A percentile compares a stretch with the other conserved stretches of the same genome.
Conservation (phyloP, 1,140 invertebrate genomes). For the Procambarus clarkii region DNA sequence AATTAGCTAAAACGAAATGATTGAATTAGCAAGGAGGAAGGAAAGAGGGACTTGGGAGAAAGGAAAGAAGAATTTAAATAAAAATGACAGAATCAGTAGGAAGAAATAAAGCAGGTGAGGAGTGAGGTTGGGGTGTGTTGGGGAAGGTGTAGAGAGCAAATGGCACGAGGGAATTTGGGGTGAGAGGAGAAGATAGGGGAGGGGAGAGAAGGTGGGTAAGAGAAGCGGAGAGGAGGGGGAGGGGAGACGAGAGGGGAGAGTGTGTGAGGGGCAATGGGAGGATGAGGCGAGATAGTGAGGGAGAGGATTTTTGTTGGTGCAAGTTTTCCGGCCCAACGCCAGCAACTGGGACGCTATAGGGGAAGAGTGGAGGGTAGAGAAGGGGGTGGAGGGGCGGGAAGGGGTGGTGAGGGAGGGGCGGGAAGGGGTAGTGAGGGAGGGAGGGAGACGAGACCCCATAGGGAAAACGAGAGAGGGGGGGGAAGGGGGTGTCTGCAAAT, state of each 20-base stretch:
- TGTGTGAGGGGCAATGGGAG: background rate
- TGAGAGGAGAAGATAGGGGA: background rate
- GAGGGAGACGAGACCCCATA: no score
- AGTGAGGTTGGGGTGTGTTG: background rate
- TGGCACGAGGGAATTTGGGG: background rate
- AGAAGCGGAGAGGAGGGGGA: background rate
- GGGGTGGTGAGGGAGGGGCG: no score
- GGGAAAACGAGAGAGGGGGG: slow-evolving; percentile 1
- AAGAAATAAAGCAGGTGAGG: background rate
- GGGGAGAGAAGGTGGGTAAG: background rate
- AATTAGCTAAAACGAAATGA: no score
- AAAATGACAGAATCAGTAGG: background rate
- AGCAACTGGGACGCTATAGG: background rate
- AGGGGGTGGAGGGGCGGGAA: no score
- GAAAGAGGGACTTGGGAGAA: background rate
- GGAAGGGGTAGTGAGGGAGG: no score
- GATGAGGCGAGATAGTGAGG: background rate
- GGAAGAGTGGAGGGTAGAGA: background rate
- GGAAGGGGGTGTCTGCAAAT: background rate
- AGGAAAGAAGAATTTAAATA: background rate
- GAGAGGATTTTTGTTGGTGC: slow-evolving; percentile 22
- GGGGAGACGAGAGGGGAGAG: background rate
- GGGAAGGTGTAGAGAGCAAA: background rate
- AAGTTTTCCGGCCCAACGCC: slow-evolving; percentile 40
- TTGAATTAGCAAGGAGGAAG: no score